phyloP scores from a whole-genome alignment of 2,797 vertebrate genomes.

The Erithacus rubecula region DNA sequence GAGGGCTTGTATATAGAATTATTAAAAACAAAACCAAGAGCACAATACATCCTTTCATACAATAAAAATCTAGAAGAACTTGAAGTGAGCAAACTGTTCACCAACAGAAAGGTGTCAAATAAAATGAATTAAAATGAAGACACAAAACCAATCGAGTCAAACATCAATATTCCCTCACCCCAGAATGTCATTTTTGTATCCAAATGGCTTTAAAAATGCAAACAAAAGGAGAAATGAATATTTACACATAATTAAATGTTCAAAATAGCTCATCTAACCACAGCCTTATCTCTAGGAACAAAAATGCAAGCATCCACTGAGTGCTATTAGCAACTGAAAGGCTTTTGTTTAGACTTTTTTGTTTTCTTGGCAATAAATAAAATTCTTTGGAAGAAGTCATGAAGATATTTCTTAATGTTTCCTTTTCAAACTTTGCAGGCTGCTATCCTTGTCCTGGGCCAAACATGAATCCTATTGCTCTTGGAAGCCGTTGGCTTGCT shows the following conservation, averaged over 20 bases:
- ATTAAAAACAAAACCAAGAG: neutral
- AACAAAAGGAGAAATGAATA: constrained; percentile 17
- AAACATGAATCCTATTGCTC: constrained; percentile 94
- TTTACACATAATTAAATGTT: constrained; percentile 64
- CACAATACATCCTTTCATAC: neutral
- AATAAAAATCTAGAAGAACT: neutral
- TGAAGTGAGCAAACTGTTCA: neutral
- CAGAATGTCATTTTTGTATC: neutral
- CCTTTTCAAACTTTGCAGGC: constrained; percentile 80
- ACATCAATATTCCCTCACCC: neutral
- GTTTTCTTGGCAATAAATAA: constrained; percentile 62
- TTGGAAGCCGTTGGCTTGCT: constrained; percentile 95
- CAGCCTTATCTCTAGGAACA: constrained; percentile 60
- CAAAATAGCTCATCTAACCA: constrained; percentile 38
- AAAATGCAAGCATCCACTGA: constrained; percentile 59
- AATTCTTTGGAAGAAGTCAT: constrained; percentile 37
- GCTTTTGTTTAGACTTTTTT: constrained; percentile 58
- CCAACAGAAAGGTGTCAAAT: neutral
- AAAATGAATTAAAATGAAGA: neutral
- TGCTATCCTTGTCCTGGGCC: constrained; percentile 97
- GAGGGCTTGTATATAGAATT: neutral
- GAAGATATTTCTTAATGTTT: constrained; percentile 56
- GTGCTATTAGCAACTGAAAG: constrained; percentile 28
- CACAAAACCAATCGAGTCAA: neutral
- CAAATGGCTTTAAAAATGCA: constrained; percentile 36